Base-by-base conservation (phyloP, 2,797 vertebrate genomes). In the Rhabdophis nuchalis region DNA sequence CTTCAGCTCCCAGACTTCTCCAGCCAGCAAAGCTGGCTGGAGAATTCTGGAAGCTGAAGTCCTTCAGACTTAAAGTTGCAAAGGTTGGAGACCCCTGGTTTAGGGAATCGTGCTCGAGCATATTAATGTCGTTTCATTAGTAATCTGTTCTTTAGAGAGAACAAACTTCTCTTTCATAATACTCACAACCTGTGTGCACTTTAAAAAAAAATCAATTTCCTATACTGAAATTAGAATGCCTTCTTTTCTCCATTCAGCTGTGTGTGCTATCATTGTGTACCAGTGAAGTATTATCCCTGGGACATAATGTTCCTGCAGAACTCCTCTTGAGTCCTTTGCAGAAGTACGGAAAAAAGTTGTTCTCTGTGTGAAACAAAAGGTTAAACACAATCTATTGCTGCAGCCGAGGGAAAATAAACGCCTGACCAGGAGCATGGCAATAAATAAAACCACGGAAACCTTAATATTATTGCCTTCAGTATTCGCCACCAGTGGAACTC, bases 121-220 rank as follows among this genome's bases (percentile, higher is more conserved):
- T 68, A 85, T 89, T 52, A 60, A 91, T 91, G 92, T 96, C 36
- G 91, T 96, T 96, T 94, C 90, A 56, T 16, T 27, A 96, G 36
- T 16, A 54, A 36, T 9, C 8, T 91, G 91, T 58, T 4, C 27
- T 61, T 57, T 14, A 41, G 12, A 46, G 6, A 89, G 95, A 93
- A 18, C 13, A 36, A 90, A 90, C 53, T 90, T 27, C 50, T 54
- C 88, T 68, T 94, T 64, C 90, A 87, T 46, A 93, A 7, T 11
- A 92, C 91, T 87, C 53, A 27, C 3, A 91, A 68, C 52, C 11
- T 41, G 53, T 23, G 2, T 32, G 53, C 18, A 56, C 46, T 89
- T 12, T 46, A 82, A n/a, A 87, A 7, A 89, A 13, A 94, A 95
- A 92, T 93, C 1, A 1, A 20, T 95, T 93, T 95, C 90, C 60